A percentile compares a stretch with the other conserved stretches of the same genome.
phyloP scores from a whole-genome alignment of 2,888 invertebrate species.

The Resseliella maxima region DNA sequence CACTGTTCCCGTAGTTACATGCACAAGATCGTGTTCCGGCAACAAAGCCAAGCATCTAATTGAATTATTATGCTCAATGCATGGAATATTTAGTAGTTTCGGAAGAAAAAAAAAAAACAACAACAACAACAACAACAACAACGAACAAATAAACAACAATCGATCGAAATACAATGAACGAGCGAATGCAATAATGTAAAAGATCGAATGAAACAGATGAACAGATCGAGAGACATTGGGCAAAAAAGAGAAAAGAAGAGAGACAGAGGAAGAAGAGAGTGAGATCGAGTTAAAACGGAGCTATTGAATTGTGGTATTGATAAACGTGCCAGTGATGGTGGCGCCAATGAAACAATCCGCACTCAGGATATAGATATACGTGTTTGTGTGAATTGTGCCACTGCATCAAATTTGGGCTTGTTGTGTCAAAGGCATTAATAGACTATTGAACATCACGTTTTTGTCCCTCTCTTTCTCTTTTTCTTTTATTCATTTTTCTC shows the following conservation, averaged over 20 bases:
- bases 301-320: conserved; percentile 26
- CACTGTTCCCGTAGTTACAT: conserved; percentile 36
- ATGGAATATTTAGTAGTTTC: background rate
- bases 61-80: conserved; percentile 48
- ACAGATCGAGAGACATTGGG: background rate
- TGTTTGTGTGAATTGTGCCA: background rate
- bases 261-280: background rate
- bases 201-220: background rate
- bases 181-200: too few relatives aligned
- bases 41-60: conserved; percentile 9
- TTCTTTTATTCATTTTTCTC: background rate
- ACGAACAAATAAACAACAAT: background rate
- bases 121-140: too few relatives aligned
- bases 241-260: background rate
- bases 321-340: conserved; percentile 48
- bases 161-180: background rate
- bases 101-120: background rate
- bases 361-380: background rate
- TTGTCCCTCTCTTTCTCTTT: background rate
- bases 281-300: background rate
- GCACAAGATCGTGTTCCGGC: conserved; percentile 32
- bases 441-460: background rate
- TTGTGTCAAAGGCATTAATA: conserved; percentile 21
- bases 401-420: conserved; percentile 43
- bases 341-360: conserved; percentile 24